A percentile compares a stretch with the other conserved stretches of the same genome.
Conservation (phyloP, 2,797 vertebrate genomes). For the Acanthurus leucopareius region DNA sequence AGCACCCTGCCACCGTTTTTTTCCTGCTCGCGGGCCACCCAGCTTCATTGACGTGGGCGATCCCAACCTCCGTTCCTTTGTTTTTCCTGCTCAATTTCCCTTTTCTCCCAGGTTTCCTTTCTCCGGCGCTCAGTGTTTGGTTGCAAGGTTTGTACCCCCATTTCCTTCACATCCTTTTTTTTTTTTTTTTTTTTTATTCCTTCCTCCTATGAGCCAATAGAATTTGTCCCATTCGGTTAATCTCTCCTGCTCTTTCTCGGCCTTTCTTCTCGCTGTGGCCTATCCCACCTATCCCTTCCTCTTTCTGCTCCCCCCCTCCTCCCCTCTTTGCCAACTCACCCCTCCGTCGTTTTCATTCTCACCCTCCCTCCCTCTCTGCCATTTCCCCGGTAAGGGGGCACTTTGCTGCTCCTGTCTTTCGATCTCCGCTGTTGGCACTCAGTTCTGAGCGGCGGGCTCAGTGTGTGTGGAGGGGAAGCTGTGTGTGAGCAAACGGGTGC, state of each 20-base stretch:
- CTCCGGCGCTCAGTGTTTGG: slow-evolving; percentile 49
- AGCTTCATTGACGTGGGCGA: slow-evolving; percentile 66
- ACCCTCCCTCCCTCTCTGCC: slow-evolving; percentile 72
- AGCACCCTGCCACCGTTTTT: slow-evolving; percentile 52
- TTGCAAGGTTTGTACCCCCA: slow-evolving; percentile 57
- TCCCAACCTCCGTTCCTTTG: slow-evolving; percentile 72
- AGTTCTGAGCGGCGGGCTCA: slow-evolving; percentile 81
- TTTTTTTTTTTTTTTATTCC: slow-evolving; percentile 44
- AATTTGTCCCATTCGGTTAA: slow-evolving; percentile 73
- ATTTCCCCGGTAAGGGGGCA: slow-evolving; percentile 79
- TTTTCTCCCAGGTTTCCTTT: slow-evolving; percentile 58
- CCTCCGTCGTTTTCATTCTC: slow-evolving; percentile 50
- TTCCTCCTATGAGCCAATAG: slow-evolving; percentile 57
- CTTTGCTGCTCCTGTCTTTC: slow-evolving; percentile 84
- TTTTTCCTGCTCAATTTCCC: slow-evolving; percentile 67
- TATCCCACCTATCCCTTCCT: slow-evolving; percentile 61
- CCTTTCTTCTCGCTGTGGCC: slow-evolving; percentile 58
- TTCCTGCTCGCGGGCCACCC: slow-evolving; percentile 72
- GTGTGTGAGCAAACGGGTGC: slow-evolving; percentile 87
- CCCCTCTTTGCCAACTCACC: slow-evolving; percentile 53
- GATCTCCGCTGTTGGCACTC: slow-evolving; percentile 86
- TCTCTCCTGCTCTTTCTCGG: slow-evolving; percentile 68
- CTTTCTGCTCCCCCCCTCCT: slow-evolving; percentile 52
- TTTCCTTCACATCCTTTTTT: slow-evolving; percentile 69
- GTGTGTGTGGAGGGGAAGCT: slow-evolving; percentile 82